phyloP scores from a whole-genome alignment of 1,140 invertebrate species.

The Zophobas atratus region DNA sequence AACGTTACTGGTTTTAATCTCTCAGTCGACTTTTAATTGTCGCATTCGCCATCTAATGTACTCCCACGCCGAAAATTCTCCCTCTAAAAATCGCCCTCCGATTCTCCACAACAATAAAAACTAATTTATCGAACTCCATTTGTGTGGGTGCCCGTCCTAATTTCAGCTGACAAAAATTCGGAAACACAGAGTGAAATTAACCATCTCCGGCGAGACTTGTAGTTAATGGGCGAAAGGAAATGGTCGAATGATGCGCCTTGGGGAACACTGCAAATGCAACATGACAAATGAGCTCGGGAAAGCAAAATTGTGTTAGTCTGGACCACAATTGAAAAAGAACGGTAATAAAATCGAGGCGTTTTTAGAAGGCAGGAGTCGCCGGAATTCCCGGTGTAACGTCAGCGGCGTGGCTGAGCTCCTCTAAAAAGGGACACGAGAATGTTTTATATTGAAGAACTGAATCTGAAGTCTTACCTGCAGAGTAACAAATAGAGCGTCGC shows the following conservation, averaged over 20 bases:
- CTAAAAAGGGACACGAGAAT: no score
- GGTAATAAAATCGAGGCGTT: conserved; percentile 1
- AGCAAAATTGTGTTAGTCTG: conserved; percentile 38
- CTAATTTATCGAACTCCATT: conserved; percentile 31
- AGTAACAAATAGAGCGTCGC: no score
- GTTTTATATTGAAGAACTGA: no score
- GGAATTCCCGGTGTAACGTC: no score
- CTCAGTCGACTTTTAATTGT: conserved; percentile 37
- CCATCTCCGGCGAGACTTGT: conserved; percentile 37
- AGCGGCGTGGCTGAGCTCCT: no score
- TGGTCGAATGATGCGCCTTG: conserved; percentile 36
- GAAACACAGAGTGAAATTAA: conserved; percentile 36
- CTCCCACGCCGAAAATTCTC: conserved; percentile 10
- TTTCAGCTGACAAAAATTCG: conserved; percentile 33
- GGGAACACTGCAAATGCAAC: conserved; percentile 35
- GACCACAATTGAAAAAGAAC: conserved; percentile 8
- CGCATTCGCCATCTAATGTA: conserved; percentile 18
- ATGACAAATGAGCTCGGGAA: conserved; percentile 28
- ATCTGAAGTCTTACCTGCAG: no score
- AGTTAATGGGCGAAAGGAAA: conserved; percentile 39
- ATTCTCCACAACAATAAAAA: conserved; percentile 22
- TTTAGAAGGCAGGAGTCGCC: neutral
- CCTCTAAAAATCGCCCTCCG: conserved; percentile 10
- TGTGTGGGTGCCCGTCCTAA: conserved; percentile 14
- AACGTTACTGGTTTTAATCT: conserved; percentile 27